Percentiles rank a stretch among this genome's conserved stretches.
Conservation (phyloP, 2,113 vertebrate genomes). For the Dipodomys merriami region DNA sequence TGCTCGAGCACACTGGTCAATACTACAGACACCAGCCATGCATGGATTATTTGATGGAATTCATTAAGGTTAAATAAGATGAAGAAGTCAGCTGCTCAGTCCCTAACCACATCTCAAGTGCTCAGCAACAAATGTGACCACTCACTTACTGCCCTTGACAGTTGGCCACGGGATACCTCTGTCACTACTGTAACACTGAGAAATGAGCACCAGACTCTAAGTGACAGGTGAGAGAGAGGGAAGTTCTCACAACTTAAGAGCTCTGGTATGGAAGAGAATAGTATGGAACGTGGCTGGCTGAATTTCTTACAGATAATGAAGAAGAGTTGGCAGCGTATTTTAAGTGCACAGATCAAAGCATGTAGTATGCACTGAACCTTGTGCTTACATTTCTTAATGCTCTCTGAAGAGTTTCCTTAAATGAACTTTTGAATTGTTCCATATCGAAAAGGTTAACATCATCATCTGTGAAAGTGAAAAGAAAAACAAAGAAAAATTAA, state of each 20-base stretch:
- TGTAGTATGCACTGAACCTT: neutral
- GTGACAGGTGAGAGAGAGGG: neutral
- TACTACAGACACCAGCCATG: neutral
- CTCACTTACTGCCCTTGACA: neutral
- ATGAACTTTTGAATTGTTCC: conserved; percentile 83
- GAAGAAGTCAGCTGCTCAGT: neutral
- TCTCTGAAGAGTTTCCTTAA: conserved; percentile 83
- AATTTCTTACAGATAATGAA: neutral
- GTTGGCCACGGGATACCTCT: neutral
- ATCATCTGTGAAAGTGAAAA: conserved; percentile 79
- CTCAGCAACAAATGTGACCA: neutral
- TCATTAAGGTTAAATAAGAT: neutral
- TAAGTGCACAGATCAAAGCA: neutral
- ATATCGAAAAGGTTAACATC: conserved; percentile 82
- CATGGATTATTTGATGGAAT: neutral
- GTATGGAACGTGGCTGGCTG: neutral
- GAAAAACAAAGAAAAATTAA: conserved; percentile 22
- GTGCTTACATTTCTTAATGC: conserved; percentile 88
- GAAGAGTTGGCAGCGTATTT: neutral
- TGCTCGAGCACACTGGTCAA: no score
- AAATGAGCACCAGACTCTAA: neutral
- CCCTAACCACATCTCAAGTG: neutral
- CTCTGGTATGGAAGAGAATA: neutral
- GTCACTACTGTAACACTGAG: neutral
- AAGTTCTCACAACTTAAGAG: neutral